Conservation (phyloP, 2,113 vertebrate genomes). For the Myrmecophaga tridactyla region DNA sequence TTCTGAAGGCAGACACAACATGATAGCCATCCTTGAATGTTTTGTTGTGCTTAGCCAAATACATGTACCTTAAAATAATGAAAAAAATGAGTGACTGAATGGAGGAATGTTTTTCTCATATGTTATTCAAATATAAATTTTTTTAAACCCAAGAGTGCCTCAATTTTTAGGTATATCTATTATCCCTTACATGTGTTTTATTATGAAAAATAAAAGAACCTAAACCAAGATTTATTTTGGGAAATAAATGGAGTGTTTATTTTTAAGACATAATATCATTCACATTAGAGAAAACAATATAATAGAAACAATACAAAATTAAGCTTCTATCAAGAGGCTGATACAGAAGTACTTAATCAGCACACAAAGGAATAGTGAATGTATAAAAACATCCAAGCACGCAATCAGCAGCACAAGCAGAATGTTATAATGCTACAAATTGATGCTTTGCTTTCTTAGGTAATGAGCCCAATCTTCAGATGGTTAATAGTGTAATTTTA, state of each 20-base stretch:
- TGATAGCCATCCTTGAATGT: background rate
- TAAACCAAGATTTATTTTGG: slow-evolving; percentile 41
- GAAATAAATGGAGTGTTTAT: slow-evolving; percentile 45
- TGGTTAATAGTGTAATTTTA: slow-evolving; percentile 32
- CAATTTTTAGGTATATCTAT: slow-evolving; percentile 20
- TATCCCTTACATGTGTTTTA: background rate
- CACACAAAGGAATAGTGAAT: background rate
- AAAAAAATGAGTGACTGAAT: background rate
- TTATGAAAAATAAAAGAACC: slow-evolving; percentile 12
- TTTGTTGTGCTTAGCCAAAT: background rate
- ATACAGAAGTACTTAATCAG: background rate
- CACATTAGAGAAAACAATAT: slow-evolving; percentile 40
- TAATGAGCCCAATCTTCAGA: slow-evolving; percentile 36
- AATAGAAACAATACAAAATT: slow-evolving; percentile 58
- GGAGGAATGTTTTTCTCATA: background rate
- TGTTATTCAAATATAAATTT: background rate
- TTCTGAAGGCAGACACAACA: background rate
- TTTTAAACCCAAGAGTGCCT: background rate
- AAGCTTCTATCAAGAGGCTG: slow-evolving; percentile 29
- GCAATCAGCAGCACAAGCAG: background rate
- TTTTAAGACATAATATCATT: slow-evolving; percentile 54
- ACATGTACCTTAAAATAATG: background rate
- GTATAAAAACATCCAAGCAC: background rate
- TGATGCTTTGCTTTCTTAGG: slow-evolving; percentile 46
- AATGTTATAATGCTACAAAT: background rate